phyloP scores from a whole-genome alignment of 2,113 vertebrate genomes.

The Cnemophilus loriae region DNA sequence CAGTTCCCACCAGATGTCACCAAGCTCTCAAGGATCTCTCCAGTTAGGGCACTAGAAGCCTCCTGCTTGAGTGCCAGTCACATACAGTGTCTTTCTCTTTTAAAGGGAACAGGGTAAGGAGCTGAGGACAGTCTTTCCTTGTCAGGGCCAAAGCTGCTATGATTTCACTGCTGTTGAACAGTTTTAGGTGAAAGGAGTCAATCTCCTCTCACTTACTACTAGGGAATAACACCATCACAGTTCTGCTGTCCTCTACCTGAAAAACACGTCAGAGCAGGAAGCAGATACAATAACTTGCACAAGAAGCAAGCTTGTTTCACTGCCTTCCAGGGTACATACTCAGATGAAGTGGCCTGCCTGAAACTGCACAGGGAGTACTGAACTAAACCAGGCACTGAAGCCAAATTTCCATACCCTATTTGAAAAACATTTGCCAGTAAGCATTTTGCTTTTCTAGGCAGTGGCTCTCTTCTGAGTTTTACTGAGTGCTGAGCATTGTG shows the following conservation, averaged over 20 bases:
- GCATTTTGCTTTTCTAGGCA: not conserved
- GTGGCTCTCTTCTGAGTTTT: not conserved
- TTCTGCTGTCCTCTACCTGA: not conserved
- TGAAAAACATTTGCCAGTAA: not conserved
- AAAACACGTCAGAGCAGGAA: not conserved
- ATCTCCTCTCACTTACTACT: not conserved
- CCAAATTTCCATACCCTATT: not conserved
- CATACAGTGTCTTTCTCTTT: fast-evolving
- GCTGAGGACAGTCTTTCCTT: not conserved
- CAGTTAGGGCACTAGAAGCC: not conserved
- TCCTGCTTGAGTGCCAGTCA: not conserved
- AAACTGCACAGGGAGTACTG: not conserved
- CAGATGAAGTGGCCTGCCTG: not conserved
- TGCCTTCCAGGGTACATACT: not conserved
- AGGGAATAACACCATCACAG: not conserved
- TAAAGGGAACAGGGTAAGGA: not conserved
- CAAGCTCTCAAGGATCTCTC: not conserved
- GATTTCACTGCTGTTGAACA: not conserved
- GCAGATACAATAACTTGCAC: not conserved
- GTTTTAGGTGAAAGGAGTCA: not conserved
- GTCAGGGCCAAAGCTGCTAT: not conserved
- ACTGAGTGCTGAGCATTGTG: not conserved
- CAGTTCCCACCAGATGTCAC: slow-evolving; percentile 52
- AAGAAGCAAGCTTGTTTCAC: not conserved
- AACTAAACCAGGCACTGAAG: not conserved